Evolutionary conservation across 1,140 invertebrate species (phyloP).

Genomic region (Trichogramma pretiosum): DNA sequence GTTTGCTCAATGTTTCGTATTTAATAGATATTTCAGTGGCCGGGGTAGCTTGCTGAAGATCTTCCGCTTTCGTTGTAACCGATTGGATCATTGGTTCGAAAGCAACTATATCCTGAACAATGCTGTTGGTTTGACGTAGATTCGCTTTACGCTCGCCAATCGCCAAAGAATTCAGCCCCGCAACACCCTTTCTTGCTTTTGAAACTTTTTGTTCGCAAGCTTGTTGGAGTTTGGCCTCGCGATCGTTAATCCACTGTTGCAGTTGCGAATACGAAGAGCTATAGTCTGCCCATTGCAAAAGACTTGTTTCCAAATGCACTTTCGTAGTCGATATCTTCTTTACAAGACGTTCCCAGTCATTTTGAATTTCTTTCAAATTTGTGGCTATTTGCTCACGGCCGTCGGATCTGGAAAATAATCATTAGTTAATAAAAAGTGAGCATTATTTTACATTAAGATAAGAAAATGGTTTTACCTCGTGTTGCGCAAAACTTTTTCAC

Average conservation of each 20-base stretch:
- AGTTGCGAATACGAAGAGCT: slow-evolving; percentile 84
- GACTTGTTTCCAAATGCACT: slow-evolving; percentile 82
- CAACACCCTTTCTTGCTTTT: slow-evolving; percentile 64
- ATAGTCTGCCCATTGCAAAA: slow-evolving; percentile 93
- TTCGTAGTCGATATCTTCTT: slow-evolving; percentile 88
- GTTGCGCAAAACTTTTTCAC: slow-evolving; percentile 71
- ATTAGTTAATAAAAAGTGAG: background rate
- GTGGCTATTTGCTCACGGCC: slow-evolving; percentile 80
- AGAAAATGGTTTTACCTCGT: slow-evolving; percentile 6
- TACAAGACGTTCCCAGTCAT: slow-evolving; percentile 84
- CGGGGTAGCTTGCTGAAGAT: slow-evolving; percentile 74
- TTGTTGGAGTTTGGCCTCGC: slow-evolving; percentile 89
- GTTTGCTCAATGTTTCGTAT: slow-evolving; percentile 81
- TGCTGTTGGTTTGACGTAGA: slow-evolving; percentile 83
- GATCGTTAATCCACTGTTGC: slow-evolving; percentile 90
- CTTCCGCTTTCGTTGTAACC: slow-evolving; percentile 82
- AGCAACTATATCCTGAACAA: slow-evolving; percentile 88
- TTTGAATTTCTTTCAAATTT: slow-evolving; percentile 83
- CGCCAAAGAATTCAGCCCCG: slow-evolving; percentile 66
- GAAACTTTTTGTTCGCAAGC: slow-evolving; percentile 79
- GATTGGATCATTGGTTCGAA: slow-evolving; percentile 94
- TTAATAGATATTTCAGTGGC: slow-evolving; percentile 82
- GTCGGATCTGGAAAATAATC: slow-evolving; percentile 54
- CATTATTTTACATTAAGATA: background rate
- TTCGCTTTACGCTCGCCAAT: slow-evolving; percentile 79